phyloP scores from a whole-genome alignment of 2,797 vertebrate genomes.

The Chanos chanos region DNA sequence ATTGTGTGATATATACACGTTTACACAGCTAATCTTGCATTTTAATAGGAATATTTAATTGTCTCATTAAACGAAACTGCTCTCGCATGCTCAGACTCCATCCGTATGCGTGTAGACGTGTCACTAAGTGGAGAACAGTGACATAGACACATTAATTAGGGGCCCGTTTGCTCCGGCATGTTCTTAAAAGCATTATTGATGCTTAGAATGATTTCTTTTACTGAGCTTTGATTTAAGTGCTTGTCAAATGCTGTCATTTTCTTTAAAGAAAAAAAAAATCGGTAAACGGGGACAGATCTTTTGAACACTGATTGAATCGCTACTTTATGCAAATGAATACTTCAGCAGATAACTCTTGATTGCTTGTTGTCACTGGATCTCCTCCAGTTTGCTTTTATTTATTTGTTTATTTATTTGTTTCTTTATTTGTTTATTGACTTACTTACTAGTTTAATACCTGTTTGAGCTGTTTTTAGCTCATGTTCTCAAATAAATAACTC shows the following conservation, averaged over 20 bases:
- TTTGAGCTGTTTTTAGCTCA: constrained; percentile 3
- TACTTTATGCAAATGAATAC: constrained; percentile 78
- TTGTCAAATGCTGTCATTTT: too few relatives aligned
- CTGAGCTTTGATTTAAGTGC: constrained; percentile 46
- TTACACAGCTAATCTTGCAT: constrained; percentile 1
- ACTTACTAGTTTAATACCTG: too few relatives aligned
- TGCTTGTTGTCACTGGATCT: constrained; percentile 58
- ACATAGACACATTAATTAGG: constrained; percentile 48
- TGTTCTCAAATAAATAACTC: too few relatives aligned
- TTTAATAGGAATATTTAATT: constrained; percentile 38
- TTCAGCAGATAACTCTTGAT: constrained; percentile 45
- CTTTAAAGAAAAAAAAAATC: too few relatives aligned
- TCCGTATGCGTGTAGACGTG: constrained; percentile 28
- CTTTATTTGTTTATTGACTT: constrained; percentile 1
- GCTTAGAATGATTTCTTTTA: constrained; percentile 47
- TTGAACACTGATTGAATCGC: constrained; percentile 64
- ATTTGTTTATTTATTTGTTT: neutral
- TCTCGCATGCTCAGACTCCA: constrained; percentile 14
- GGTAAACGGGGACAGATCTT: constrained; percentile 39
- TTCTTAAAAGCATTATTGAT: constrained; percentile 62
- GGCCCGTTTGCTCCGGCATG: constrained; percentile 34
- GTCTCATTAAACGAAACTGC: constrained; percentile 36
- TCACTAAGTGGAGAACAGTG: constrained; percentile 36
- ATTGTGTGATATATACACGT: constrained; percentile 2
- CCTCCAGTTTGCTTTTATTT: too few relatives aligned